A percentile compares a stretch with the other conserved stretches of the same genome.
These are phyloP conservation scores for Cancer borealis DNA, from an alignment of 2,888 invertebrate genomes.

Conservation along the genomic window DNA sequence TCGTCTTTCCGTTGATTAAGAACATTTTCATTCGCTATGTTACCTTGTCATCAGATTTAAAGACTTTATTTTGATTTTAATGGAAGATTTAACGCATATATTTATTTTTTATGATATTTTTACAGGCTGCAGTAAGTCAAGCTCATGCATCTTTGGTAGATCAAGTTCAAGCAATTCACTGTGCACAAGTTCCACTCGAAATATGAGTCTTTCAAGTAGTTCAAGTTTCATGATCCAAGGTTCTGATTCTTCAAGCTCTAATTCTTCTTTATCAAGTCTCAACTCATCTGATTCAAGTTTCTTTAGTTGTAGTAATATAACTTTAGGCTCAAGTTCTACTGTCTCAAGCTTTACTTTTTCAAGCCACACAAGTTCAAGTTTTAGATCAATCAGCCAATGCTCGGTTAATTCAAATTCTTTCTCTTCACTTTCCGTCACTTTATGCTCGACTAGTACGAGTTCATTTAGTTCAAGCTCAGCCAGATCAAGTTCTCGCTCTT, in stretches of 20 bases:
- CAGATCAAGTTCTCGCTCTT: background rate
- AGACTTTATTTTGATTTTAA: background rate
- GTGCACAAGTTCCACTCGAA: constrained; percentile 37
- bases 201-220: constrained; percentile 9
- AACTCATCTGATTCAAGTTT: background rate
- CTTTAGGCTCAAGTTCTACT: background rate
- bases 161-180: constrained; percentile 50
- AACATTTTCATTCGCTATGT: background rate
- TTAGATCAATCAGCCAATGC: background rate
- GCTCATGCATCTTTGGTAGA: constrained; percentile 22
- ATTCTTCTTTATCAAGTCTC: background rate
- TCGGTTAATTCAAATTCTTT: background rate
- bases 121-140: constrained; percentile 37
- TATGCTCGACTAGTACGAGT: constrained; percentile 16
- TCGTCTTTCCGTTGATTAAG: background rate
- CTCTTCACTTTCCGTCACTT: background rate
- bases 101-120: background rate
- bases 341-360: background rate
- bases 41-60: background rate
- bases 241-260: constrained; percentile 5
- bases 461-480: background rate
- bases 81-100: background rate
- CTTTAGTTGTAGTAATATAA: background rate
- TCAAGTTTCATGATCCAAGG: constrained; percentile 25
- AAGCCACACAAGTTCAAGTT: background rate